phyloP scores from a whole-genome alignment of 2,797 vertebrate genomes.

The Falco concolor region DNA sequence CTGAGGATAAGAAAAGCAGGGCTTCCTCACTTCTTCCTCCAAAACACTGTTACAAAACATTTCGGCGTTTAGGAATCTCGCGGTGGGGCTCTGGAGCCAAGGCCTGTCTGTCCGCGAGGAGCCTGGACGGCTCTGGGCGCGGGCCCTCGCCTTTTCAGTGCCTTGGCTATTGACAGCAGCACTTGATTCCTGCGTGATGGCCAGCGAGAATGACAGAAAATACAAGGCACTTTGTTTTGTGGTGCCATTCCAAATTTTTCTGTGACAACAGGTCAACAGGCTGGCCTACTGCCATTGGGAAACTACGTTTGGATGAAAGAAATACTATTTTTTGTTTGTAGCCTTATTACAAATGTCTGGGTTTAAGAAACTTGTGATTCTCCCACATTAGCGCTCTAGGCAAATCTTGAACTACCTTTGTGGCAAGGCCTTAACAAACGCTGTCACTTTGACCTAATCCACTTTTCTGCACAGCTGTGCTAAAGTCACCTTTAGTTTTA shows the following conservation, averaged over 20 bases:
- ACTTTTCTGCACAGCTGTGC: conserved; percentile 86
- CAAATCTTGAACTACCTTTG: conserved; percentile 61
- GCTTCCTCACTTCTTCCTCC: background rate
- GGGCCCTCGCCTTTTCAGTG: background rate
- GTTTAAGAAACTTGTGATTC: conserved; percentile 75
- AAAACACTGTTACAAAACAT: background rate
- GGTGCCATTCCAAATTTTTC: conserved; percentile 62
- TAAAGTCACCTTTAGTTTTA: conserved; percentile 85
- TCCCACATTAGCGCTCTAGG: conserved; percentile 67
- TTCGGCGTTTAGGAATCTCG: background rate
- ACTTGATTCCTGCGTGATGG: background rate
- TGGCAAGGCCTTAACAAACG: conserved; percentile 73
- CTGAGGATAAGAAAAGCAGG: background rate
- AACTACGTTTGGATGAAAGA: conserved; percentile 63
- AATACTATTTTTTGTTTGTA: conserved; percentile 67
- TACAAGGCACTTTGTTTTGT: conserved; percentile 18
- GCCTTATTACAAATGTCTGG: conserved; percentile 72
- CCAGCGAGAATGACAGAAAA: background rate
- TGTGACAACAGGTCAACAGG: conserved; percentile 68
- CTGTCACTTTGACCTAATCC: conserved; percentile 87
- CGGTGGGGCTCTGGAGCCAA: background rate
- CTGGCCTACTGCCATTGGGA: conserved; percentile 74
- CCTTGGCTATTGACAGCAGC: background rate
- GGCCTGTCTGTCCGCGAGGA: background rate
- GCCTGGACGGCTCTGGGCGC: background rate